Percentiles rank a stretch among this genome's conserved stretches.
Evolutionary conservation across 2,113 vertebrate species (phyloP).

Genomic region (Dipodomys spectabilis): DNA sequence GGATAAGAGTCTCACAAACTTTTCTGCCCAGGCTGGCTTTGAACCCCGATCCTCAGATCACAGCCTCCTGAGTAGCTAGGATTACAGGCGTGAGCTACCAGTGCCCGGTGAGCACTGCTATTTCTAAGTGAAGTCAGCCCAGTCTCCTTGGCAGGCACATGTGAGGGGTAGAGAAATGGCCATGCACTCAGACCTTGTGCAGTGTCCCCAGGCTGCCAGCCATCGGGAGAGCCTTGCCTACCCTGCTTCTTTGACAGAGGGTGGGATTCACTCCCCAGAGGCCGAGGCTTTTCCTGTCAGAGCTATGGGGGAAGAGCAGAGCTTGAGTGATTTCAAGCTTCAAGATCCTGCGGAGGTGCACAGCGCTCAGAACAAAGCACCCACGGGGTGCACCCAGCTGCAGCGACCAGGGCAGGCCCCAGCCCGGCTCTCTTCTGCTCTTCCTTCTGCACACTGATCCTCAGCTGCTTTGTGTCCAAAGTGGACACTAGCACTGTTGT

Average conservation of each 20-base stretch:
- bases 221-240: not conserved
- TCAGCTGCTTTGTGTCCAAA: not conserved
- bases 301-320: not conserved
- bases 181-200: not conserved
- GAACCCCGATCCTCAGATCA: no score
- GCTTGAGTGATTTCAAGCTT: not conserved
- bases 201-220: not conserved
- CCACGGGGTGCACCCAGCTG: not conserved
- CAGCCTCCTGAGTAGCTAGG: no score
- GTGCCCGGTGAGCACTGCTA: not conserved
- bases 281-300: not conserved
- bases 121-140: not conserved
- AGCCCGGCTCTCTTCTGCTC: not conserved
- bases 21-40: no score
- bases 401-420: accelerated
- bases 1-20: no score
- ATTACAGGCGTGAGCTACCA: no score
- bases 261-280: not conserved
- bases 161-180: not conserved
- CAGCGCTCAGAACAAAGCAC: not conserved
- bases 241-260: not conserved
- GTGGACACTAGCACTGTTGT: no score
- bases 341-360: not conserved
- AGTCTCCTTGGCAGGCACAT: not conserved
- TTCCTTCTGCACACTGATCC: not conserved